These are phyloP conservation scores for Horisme vitalbata DNA, from an alignment of 2,888 invertebrate genomes.

Conservation along the genomic window DNA sequence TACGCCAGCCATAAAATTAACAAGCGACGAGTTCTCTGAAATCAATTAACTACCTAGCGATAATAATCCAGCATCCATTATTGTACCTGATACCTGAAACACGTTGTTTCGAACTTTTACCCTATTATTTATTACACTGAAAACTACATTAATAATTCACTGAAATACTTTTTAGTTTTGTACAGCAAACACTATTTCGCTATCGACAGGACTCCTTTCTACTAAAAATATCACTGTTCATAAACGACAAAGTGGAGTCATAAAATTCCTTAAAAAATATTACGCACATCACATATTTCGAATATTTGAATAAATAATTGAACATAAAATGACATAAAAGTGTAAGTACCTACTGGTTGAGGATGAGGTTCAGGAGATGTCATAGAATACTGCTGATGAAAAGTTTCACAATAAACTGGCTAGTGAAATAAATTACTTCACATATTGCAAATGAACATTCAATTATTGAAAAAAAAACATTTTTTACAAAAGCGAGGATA, in stretches of 20 bases:
- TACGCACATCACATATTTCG: slow-evolving; percentile 59
- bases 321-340: slow-evolving; percentile 76
- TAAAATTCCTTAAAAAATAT: slow-evolving; percentile 71
- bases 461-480: too few species aligned
- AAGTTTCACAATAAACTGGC: too few species aligned
- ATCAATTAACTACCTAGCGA: slow-evolving; percentile 59
- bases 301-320: slow-evolving; percentile 76
- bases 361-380: slow-evolving; percentile 7
- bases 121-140: too few species aligned
- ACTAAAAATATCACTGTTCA: slow-evolving; percentile 50
- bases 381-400: background rate
- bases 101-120: too few species aligned
- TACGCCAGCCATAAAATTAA: slow-evolving; percentile 69
- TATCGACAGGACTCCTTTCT: slow-evolving; percentile 16
- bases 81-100: too few species aligned
- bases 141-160: too few species aligned
- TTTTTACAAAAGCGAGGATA: too few species aligned
- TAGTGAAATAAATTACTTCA: too few species aligned
- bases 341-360: slow-evolving; percentile 42
- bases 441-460: too few species aligned
- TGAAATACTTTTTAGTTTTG: too few species aligned
- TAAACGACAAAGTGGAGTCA: slow-evolving; percentile 58
- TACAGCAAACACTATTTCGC: slow-evolving; percentile 14
- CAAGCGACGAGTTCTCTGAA: slow-evolving; percentile 45
- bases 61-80: too few species aligned